Evolutionary conservation across 2,113 vertebrate genomes (phyloP).

Genomic region (Hypomesus transpacificus): DNA sequence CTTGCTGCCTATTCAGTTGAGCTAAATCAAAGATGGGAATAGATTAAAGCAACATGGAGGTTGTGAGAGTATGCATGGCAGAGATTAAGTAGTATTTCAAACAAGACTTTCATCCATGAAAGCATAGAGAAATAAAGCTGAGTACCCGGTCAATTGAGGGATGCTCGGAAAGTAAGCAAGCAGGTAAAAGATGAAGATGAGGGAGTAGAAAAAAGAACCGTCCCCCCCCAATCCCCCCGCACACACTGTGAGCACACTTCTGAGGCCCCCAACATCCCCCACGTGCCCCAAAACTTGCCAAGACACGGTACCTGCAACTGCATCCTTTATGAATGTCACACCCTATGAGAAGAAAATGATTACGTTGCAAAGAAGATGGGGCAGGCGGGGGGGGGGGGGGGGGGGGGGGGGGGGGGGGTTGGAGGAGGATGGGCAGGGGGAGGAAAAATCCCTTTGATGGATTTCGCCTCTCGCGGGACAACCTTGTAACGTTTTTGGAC

Average conservation of each 20-base stretch:
- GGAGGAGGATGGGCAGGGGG: slow-evolving; percentile 38
- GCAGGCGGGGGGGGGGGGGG: slow-evolving; percentile 35
- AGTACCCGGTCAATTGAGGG: slow-evolving; percentile 31
- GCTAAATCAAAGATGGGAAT: too few relatives aligned
- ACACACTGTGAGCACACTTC: slow-evolving; percentile 45
- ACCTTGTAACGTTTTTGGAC: slow-evolving; percentile 78
- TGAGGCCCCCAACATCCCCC: slow-evolving; percentile 39
- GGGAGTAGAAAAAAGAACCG: too few relatives aligned
- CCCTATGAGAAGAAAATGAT: slow-evolving; percentile 75
- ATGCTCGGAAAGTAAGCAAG: not conserved
- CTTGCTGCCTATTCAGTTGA: too few relatives aligned
- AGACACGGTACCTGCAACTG: slow-evolving; percentile 53
- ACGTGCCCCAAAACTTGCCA: slow-evolving; percentile 63
- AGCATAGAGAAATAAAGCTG: slow-evolving; percentile 19
- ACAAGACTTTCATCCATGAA: not conserved
- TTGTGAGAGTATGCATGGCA: not conserved
- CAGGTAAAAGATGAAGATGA: too few relatives aligned
- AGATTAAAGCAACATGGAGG: not conserved
- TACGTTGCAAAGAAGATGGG: slow-evolving; percentile 73
- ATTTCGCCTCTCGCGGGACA: slow-evolving; percentile 74
- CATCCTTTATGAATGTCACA: slow-evolving; percentile 78
- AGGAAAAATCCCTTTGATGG: slow-evolving; percentile 75
- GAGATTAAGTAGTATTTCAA: too few relatives aligned
- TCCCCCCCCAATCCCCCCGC: slow-evolving; percentile 7
- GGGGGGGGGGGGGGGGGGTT: slow-evolving; percentile 35